Percentiles rank a stretch among this genome's conserved stretches.
These are phyloP conservation scores for Trachymyrmex cornetzi DNA, from an alignment of 1,140 invertebrate genomes.

Conservation along the genomic window DNA sequence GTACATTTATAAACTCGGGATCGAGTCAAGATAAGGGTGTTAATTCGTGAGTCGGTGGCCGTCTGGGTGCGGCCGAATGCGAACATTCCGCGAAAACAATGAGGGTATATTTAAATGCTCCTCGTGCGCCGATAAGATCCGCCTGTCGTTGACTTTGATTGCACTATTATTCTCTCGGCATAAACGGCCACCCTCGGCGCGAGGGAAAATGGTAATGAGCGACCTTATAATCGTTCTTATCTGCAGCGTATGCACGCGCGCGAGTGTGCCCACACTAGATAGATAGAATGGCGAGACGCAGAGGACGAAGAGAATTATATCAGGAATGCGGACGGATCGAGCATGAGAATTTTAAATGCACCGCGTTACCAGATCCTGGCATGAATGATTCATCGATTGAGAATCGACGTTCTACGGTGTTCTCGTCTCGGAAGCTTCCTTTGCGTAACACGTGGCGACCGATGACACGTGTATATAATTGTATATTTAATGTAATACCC, in stretches of 20 bases:
- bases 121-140: conserved; percentile 66
- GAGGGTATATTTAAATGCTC: conserved; percentile 62
- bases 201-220: conserved; percentile 76
- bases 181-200: conserved; percentile 61
- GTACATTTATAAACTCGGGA: not conserved
- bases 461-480: conserved; percentile 34
- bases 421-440: not conserved
- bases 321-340: conserved; percentile 29
- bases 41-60: conserved; percentile 31
- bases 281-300: conserved; percentile 24
- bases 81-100: conserved; percentile 48
- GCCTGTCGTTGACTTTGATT: conserved; percentile 75
- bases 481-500: conserved; percentile 47
- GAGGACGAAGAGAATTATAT: conserved; percentile 68
- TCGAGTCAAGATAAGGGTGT: conserved; percentile 6
- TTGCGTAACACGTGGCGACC: conserved; percentile 44
- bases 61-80: not conserved
- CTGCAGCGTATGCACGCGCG: conserved; percentile 61
- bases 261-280: conserved; percentile 34
- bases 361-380: conserved; percentile 28
- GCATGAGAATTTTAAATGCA: conserved; percentile 54
- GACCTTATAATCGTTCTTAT: conserved; percentile 77
- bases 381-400: conserved; percentile 61
- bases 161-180: conserved; percentile 73
- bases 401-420: conserved; percentile 47